Evolutionary conservation across 2,888 invertebrate genomes (phyloP).

Genomic region (Aphidius colemani): DNA sequence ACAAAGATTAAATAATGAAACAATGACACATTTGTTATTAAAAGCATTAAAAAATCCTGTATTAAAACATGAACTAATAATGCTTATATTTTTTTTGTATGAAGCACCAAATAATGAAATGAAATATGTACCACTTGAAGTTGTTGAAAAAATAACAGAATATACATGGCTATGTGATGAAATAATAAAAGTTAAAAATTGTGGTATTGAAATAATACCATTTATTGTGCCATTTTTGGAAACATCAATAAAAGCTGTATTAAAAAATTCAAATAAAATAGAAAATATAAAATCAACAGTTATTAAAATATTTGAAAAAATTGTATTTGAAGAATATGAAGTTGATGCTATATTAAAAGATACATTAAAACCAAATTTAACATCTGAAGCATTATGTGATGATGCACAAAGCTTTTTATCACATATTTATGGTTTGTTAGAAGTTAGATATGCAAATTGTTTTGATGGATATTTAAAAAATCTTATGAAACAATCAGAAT

Average conservation of each 20-base stretch:
- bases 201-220: conserved; percentile 64
- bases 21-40: conserved; percentile 67
- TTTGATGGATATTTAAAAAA: conserved; percentile 73
- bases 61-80: conserved; percentile 67
- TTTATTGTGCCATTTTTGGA: conserved; percentile 67
- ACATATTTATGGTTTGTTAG: conserved; percentile 60
- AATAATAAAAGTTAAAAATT: conserved; percentile 64
- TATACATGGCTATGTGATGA: conserved; percentile 62
- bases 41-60: conserved; percentile 64
- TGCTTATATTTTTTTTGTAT: conserved; percentile 72
- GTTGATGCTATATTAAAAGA: conserved; percentile 48
- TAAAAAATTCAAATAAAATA: conserved; percentile 53
- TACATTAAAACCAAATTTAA: conserved; percentile 32
- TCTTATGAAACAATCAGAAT: conserved; percentile 57
- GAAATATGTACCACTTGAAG: conserved; percentile 62
- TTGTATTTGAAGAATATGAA: conserved; percentile 66
- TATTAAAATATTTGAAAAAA: conserved; percentile 65
- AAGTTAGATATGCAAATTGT: conserved; percentile 72
- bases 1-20: conserved; percentile 64
- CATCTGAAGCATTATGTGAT: conserved; percentile 14
- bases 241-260: conserved; percentile 62
- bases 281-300: conserved; percentile 63
- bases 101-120: conserved; percentile 66
- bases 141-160: conserved; percentile 62
- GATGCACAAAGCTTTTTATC: conserved; percentile 40